These are phyloP conservation scores for Branchinecta sandiegonensis DNA, from an alignment of 2,888 invertebrate species.

Conservation along the genomic window DNA sequence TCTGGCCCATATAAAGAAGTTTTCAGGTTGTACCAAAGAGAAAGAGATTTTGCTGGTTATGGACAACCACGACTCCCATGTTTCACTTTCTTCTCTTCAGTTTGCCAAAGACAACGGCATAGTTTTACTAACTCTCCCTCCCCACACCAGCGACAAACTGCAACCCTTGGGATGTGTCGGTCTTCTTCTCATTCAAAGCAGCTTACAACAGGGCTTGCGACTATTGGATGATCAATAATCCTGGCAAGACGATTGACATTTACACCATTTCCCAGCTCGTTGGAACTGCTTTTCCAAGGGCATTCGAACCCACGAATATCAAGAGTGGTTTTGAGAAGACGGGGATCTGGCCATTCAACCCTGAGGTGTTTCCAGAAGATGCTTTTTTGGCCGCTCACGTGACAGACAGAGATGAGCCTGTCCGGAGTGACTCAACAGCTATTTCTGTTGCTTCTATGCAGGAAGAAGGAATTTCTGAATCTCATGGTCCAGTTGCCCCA, in stretches of 20 bases:
- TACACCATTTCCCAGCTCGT: conserved; percentile 34
- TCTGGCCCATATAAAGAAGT: conserved; percentile 26
- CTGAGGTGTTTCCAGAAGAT: conserved; percentile 31
- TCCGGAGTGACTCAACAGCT: no score
- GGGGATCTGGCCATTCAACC: conserved; percentile 32
- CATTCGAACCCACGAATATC: conserved; percentile 34
- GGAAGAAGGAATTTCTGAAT: no score
- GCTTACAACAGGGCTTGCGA: conserved; percentile 31
- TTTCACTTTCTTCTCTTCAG: conserved; percentile 28
- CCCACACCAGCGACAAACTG: conserved; percentile 34
- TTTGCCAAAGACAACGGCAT: conserved; percentile 33
- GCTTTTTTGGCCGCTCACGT: conserved; percentile 30
- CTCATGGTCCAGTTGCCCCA: no score
- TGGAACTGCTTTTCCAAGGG: conserved; percentile 31
- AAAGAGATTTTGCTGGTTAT: conserved; percentile 24
- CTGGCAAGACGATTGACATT: conserved; percentile 34
- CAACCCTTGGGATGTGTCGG: conserved; percentile 32
- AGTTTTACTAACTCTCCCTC: conserved; percentile 34
- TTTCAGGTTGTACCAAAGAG: neutral
- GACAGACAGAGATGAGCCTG: conserved; percentile 26
- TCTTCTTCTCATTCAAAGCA: conserved; percentile 30
- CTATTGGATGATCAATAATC: conserved; percentile 33
- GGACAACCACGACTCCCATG: conserved; percentile 29
- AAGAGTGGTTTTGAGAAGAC: conserved; percentile 31
- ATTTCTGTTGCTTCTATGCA: no score